phyloP scores from a whole-genome alignment of 35 echinoderm and acorn worm species.

The Patiria miniata region DNA sequence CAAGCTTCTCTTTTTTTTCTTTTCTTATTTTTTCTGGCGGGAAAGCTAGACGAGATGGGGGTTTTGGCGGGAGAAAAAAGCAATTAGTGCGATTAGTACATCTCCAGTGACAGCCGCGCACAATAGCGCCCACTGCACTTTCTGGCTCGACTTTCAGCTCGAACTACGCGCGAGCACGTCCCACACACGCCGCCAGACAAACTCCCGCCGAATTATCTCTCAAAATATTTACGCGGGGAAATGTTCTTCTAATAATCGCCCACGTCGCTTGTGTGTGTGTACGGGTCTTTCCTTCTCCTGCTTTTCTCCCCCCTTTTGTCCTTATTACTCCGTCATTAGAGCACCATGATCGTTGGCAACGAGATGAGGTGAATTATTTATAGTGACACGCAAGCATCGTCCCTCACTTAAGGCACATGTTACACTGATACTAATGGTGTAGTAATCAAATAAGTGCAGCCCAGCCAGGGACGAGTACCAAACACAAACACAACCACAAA shows the following conservation, averaged over 20 bases:
- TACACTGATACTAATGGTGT: not conserved
- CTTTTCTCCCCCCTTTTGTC: too few relatives aligned
- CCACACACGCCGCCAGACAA: not conserved
- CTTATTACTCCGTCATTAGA: conserved; percentile 8
- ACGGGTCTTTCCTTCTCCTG: not conserved
- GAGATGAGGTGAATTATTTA: conserved; percentile 11
- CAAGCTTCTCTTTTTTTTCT: not conserved
- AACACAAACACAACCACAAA: too few relatives aligned
- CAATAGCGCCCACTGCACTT: conserved; percentile 12
- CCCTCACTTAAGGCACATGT: not conserved
- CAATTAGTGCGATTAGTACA: conserved; percentile 25
- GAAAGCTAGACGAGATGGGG: too few relatives aligned
- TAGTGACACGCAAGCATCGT: not conserved
- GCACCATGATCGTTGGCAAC: not conserved
- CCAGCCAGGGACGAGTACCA: too few relatives aligned
- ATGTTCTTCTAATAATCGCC: conserved; percentile 9
- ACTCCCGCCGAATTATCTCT: not conserved
- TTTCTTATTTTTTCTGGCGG: not conserved
- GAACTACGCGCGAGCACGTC: too few relatives aligned
- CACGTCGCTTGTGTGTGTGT: not conserved
- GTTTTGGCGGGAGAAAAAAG: not conserved
- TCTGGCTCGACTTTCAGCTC: not conserved
- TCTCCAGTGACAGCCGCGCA: conserved; percentile 14
- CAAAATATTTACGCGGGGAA: conserved; percentile 23
- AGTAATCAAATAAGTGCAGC: conserved; percentile 16